These are phyloP conservation scores for Pilophorus perplexus DNA, from an alignment of 2,888 invertebrate genomes.

Conservation along the genomic window DNA sequence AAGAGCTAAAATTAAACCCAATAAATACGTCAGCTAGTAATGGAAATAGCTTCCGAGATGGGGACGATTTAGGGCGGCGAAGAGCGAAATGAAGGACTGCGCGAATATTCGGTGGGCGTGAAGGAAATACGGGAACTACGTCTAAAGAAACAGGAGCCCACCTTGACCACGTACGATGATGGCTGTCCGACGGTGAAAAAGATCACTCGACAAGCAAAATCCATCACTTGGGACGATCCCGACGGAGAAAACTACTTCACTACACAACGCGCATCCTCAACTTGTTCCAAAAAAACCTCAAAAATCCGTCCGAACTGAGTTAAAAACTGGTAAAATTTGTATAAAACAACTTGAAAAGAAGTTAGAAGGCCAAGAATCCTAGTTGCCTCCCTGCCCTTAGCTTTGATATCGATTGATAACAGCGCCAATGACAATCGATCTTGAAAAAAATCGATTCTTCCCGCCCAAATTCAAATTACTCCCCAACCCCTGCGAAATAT, in stretches of 20 bases:
- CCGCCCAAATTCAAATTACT: background rate
- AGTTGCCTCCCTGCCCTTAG: constrained; percentile 22
- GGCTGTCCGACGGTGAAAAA: constrained; percentile 19
- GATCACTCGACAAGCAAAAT: constrained; percentile 5
- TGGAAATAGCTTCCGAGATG: background rate
- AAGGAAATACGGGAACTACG: constrained; percentile 12
- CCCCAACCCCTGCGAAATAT: background rate
- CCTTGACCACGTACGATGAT: constrained; percentile 31
- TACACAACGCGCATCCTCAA: background rate
- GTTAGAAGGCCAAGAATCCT: background rate
- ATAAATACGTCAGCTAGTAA: constrained; percentile 13
- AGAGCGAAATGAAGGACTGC: constrained; percentile 6
- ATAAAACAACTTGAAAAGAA: constrained; percentile 8
- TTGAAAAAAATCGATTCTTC: background rate
- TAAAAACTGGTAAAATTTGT: constrained; percentile 6
- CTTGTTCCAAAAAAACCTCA: background rate
- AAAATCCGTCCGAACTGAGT: background rate
- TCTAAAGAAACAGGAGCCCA: constrained; percentile 19
- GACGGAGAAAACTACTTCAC: background rate
- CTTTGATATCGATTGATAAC: constrained; percentile 29
- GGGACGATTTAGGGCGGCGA: background rate
- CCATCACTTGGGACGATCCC: background rate
- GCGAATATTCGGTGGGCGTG: background rate
- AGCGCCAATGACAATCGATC: constrained; percentile 6
- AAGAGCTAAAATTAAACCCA: constrained; percentile 16